Evolutionary conservation across 2,113 vertebrate species (phyloP), one percentile per base, ranked within the genome.

Genomic region (Cryptomyrus ogoouensis): DNA sequence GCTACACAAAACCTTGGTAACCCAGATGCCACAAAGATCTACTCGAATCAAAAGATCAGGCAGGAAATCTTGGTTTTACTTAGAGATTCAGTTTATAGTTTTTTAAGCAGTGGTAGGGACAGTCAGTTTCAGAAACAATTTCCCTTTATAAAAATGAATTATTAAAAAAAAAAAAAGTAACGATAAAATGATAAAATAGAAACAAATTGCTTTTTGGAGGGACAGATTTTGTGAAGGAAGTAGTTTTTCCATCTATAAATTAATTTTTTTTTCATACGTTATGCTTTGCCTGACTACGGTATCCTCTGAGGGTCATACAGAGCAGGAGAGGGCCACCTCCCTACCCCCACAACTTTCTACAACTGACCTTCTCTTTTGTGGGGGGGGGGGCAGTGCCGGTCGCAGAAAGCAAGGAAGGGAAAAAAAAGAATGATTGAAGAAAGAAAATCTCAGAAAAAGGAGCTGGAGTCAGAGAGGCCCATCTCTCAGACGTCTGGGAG

Each of bases 311-410:
- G 47, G 49, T 24, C 83, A 44, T 52, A 19, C 39, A 47, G 15
- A 42, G 44, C 15, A 3, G 42, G 13, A 7, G 1, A 47, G 49
- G 58, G 35, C 21, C 4, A 2, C 53, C 66, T 9, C 83, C 44
- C 44, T 24, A 46, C 12, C 27, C 44, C 80, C 31, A 83, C 39
- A 35, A 90, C 84, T 93, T 93, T 90, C 44, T 24, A 93, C 89
- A 44, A 90, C 89, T 94, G 93, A 95, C 93, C 91, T 94, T 85
- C 83, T 93, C 91, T 53, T 91, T 93, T 95, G 88, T 93, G 88
- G 13, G 90, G 46, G 85, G 90, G 46, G 85, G 90, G 90, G 88
- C 44, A 15, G 31, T 19, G 56, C 24, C 0, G 58, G 17, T n/a
- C 46, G 21, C 31, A 47, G 80, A 87, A 90, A 90, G 56, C 50